phyloP scores from a whole-genome alignment of 2,888 invertebrate species.

The Pelosia muscerda region DNA sequence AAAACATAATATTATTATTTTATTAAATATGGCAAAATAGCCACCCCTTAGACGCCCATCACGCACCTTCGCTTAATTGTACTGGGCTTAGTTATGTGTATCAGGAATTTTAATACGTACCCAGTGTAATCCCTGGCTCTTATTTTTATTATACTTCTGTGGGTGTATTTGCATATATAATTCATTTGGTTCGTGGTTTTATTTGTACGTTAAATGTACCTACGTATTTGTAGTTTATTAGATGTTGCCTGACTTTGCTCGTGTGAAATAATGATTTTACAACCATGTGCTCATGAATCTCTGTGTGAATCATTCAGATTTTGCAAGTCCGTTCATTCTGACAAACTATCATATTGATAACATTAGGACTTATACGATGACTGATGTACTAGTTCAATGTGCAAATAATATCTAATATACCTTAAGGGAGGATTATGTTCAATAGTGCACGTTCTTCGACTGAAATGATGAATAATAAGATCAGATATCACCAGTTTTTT shows the following conservation, averaged over 20 bases:
- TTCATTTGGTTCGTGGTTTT: conserved; percentile 46
- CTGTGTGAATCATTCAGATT: too few species aligned
- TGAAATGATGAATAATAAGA: too few species aligned
- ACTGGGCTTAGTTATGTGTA: conserved; percentile 66
- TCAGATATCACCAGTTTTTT: too few species aligned
- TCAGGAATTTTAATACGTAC: conserved; percentile 80
- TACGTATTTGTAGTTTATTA: conserved; percentile 8
- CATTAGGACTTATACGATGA: too few species aligned
- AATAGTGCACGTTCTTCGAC: too few species aligned
- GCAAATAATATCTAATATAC: too few species aligned
- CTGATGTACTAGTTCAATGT: too few species aligned
- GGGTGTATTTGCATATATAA: conserved; percentile 71
- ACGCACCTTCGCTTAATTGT: conserved; percentile 73
- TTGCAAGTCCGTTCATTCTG: too few species aligned
- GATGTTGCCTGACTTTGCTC: background rate
- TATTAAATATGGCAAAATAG: conserved; percentile 79
- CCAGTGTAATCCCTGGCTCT: conserved; percentile 67
- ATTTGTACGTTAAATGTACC: conserved; percentile 6
- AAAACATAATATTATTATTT: conserved; percentile 72
- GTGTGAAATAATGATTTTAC: background rate
- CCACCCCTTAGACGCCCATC: conserved; percentile 58
- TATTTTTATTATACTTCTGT: conserved; percentile 78
- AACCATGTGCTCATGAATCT: background rate
- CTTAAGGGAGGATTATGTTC: too few species aligned
- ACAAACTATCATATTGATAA: too few species aligned